phyloP scores from a whole-genome alignment of 2,113 vertebrate species.

The Quiscalus mexicanus region DNA sequence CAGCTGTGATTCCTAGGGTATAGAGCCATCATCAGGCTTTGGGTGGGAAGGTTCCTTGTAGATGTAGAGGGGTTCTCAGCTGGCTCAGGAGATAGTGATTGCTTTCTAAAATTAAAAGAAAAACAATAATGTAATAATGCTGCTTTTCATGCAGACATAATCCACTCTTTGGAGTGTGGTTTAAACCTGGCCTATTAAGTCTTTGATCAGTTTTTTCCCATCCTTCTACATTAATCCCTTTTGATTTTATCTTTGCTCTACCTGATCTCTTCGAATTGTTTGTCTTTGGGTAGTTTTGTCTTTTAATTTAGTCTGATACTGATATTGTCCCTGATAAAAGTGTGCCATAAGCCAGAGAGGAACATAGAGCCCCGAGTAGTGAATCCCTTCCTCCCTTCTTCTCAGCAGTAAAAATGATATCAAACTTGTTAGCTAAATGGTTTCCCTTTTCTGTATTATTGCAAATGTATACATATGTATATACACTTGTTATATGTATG shows the following conservation, averaged over 20 bases:
- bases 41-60: not conserved
- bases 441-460: not conserved
- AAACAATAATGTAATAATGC: not conserved
- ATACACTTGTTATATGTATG: not conserved
- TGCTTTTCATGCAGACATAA: not conserved
- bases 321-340: not conserved
- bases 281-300: not conserved
- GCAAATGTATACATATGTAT: not conserved
- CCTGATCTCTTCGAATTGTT: not conserved
- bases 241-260: not conserved
- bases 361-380: not conserved
- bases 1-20: rapidly evolving
- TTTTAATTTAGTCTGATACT: not conserved
- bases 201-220: not conserved
- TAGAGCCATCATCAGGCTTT: not conserved
- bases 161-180: not conserved
- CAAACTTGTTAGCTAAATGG: not conserved
- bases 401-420: not conserved
- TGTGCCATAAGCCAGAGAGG: not conserved
- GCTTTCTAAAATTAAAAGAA: not conserved
- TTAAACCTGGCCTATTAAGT: not conserved
- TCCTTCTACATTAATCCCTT: not conserved
- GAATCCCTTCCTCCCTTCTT: not conserved
- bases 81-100: not conserved
- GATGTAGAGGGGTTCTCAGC: not conserved